These are phyloP conservation scores for Limenitis camilla DNA, from an alignment of 2,888 invertebrate genomes.

Conservation along the genomic window DNA sequence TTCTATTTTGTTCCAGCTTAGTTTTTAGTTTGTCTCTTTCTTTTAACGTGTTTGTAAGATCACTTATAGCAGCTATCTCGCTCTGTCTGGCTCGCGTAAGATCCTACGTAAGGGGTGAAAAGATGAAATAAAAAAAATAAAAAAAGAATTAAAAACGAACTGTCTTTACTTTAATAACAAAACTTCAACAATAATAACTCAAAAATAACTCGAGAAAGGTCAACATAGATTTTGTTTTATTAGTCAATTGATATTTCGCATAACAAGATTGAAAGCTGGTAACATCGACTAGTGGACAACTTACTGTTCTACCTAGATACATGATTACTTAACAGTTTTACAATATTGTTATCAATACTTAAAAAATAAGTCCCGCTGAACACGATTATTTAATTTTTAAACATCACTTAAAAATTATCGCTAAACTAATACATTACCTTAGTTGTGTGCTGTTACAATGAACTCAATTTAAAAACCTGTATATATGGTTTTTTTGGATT, in stretches of 20 bases:
- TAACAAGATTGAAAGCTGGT: constrained; percentile 66
- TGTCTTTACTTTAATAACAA: constrained; percentile 54
- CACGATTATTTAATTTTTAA: constrained; percentile 63
- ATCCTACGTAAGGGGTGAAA: constrained; percentile 56
- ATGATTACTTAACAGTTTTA: constrained; percentile 71
- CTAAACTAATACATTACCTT: constrained; percentile 65
- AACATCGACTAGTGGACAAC: constrained; percentile 70
- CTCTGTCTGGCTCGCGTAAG: constrained; percentile 55
- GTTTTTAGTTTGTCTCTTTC: constrained; percentile 52
- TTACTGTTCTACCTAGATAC: constrained; percentile 68
- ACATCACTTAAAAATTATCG: constrained; percentile 65
- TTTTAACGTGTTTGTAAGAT: constrained; percentile 48
- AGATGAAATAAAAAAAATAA: constrained; percentile 49
- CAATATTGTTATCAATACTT: constrained; percentile 64
- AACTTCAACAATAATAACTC: constrained; percentile 60
- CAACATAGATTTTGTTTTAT: constrained; percentile 52
- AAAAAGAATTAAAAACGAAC: constrained; percentile 43
- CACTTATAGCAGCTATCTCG: constrained; percentile 55
- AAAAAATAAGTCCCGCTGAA: constrained; percentile 70
- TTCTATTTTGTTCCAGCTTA: constrained; percentile 58
- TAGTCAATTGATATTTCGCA: constrained; percentile 54
- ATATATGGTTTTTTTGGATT: constrained; percentile 35
- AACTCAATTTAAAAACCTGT: constrained; percentile 39
- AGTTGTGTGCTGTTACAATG: constrained; percentile 66
- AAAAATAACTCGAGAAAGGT: constrained; percentile 57